Conservation (phyloP, 2,888 invertebrate genomes). For the Mantis religiosa region DNA sequence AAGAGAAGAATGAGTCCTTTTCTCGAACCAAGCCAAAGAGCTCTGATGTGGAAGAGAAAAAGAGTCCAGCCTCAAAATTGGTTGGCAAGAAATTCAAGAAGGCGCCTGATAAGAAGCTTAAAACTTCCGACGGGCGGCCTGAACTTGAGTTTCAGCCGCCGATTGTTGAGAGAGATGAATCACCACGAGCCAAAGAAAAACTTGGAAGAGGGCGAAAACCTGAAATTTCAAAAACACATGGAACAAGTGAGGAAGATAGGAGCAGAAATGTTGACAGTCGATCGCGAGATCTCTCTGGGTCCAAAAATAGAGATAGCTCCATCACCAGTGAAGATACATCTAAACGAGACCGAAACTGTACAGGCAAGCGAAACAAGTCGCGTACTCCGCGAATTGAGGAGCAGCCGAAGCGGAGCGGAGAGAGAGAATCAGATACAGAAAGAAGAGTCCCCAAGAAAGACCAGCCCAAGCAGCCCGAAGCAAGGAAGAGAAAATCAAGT, state of each 20-base stretch:
- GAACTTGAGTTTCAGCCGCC: constrained; percentile 67
- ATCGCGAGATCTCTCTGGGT: constrained; percentile 61
- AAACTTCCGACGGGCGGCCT: constrained; percentile 77
- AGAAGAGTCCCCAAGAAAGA: constrained; percentile 20
- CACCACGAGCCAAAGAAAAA: constrained; percentile 47
- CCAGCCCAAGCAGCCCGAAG: constrained; percentile 24
- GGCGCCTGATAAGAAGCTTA: constrained; percentile 77
- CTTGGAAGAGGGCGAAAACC: constrained; percentile 32
- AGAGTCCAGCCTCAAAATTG: constrained; percentile 31
- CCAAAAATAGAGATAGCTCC: constrained; percentile 47
- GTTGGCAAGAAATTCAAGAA: constrained; percentile 54
- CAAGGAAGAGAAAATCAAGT: constrained; percentile 47
- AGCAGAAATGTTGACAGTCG: constrained; percentile 62
- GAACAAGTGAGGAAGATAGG: constrained; percentile 53
- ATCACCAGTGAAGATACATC: constrained; percentile 12
- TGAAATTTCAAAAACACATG: constrained; percentile 29
- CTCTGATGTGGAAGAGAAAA: constrained; percentile 12
- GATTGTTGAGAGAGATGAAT: constrained; percentile 74
- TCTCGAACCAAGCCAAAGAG: constrained; percentile 33
- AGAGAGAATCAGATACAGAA: constrained; percentile 41
- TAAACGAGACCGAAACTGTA: constrained; percentile 11
- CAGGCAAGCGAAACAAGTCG: constrained; percentile 19
- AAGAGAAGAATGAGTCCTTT: constrained; percentile 38
- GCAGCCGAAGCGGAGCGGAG: constrained; percentile 44
- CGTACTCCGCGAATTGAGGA: constrained; percentile 35